phyloP scores from a whole-genome alignment of 2,797 vertebrate species.

The Anolis apletophallus region DNA sequence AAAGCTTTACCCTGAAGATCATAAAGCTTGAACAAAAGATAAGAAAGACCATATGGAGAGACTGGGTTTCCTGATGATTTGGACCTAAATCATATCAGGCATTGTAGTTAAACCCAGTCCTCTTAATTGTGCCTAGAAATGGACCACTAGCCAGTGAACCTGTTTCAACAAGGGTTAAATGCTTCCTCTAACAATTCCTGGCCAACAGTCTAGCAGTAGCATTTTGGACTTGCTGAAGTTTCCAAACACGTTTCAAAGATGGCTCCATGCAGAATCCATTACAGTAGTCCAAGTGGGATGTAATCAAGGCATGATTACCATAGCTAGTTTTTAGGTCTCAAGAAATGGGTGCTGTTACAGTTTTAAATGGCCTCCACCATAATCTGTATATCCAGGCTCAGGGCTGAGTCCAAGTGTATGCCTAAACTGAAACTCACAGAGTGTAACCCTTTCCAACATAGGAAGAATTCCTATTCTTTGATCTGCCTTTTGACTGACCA shows the following conservation, averaged over 20 bases:
- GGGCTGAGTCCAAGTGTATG: no score
- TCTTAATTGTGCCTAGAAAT: neutral
- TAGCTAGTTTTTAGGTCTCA: no score
- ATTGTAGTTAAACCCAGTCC: neutral
- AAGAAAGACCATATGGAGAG: no score
- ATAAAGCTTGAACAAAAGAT: no score
- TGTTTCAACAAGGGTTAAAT: neutral
- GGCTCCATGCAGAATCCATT: neutral
- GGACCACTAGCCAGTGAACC: neutral
- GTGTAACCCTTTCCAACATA: no score
- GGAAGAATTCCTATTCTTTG: no score
- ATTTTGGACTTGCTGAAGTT: neutral
- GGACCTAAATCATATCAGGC: neutral
- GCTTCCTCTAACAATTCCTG: neutral
- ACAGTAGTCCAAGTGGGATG: neutral
- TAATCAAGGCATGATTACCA: neutral
- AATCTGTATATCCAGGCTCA: no score
- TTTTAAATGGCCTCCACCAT: no score
- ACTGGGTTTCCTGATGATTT: neutral
- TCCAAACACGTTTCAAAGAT: neutral
- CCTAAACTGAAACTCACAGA: no score
- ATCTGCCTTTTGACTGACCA: no score
- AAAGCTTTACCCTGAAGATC: no score
- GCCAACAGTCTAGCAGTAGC: neutral
- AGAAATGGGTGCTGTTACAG: no score